Evolutionary conservation across 1,140 invertebrate species (phyloP).

Genomic region (Euborellia annulipes): DNA sequence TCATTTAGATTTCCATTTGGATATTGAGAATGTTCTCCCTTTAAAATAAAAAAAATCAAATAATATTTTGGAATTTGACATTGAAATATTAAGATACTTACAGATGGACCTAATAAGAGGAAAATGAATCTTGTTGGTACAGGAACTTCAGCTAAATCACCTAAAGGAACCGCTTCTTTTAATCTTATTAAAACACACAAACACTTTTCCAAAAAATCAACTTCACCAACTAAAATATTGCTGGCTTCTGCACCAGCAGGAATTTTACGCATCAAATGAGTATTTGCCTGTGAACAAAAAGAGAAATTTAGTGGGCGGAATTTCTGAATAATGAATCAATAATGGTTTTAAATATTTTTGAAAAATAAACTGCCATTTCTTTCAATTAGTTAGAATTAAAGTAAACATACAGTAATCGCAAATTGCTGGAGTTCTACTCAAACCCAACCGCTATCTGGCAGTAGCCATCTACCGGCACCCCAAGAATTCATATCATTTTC

Average conservation of each 20-base stretch:
- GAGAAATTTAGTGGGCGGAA: too few species aligned
- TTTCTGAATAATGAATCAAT: too few species aligned
- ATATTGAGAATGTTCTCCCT: background rate
- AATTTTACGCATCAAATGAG: constrained; percentile 93
- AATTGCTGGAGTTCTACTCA: too few species aligned
- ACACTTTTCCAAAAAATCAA: constrained; percentile 85
- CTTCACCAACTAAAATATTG: constrained; percentile 94
- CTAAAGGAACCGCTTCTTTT: constrained; percentile 73
- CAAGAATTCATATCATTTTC: too few species aligned
- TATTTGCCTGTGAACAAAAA: constrained; percentile 49
- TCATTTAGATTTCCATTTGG: too few species aligned
- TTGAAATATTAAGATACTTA: constrained; percentile 29
- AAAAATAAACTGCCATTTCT: constrained; percentile 3
- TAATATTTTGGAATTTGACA: background rate
- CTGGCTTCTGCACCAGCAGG: constrained; percentile 91
- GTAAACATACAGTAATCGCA: too few species aligned
- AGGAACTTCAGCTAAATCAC: constrained; percentile 92
- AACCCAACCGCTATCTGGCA: too few species aligned
- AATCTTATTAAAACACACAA: constrained; percentile 87
- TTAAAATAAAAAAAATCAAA: background rate
- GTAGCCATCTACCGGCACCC: too few species aligned
- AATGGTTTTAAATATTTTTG: constrained; percentile 1
- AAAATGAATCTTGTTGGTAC: constrained; percentile 94
- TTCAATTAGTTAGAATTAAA: too few species aligned
- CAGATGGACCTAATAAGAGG: constrained; percentile 77